Conservation (phyloP, 1,140 invertebrate genomes). For the Spodoptera frugiperda region DNA sequence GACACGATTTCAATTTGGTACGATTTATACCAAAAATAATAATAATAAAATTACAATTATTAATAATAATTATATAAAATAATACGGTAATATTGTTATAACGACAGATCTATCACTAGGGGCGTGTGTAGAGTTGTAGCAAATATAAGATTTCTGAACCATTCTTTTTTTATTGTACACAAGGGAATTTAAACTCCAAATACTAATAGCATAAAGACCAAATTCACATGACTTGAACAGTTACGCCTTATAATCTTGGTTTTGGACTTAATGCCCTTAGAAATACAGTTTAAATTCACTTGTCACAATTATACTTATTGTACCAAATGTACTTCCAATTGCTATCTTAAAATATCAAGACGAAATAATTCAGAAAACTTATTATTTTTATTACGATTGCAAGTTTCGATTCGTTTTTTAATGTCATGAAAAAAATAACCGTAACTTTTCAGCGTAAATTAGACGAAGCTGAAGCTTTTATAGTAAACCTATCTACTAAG, state of each 20-base stretch:
- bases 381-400: neutral
- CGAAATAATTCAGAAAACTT: constrained; percentile 15
- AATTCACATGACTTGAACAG: too few species aligned
- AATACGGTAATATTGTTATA: constrained; percentile 34
- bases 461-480: constrained; percentile 49
- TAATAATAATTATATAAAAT: constrained; percentile 51
- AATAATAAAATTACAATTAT: constrained; percentile 55
- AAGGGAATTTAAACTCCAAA: too few species aligned
- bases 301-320: too few species aligned
- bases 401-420: neutral
- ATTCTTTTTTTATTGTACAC: neutral
- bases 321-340: too few species aligned
- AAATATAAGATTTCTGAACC: constrained; percentile 37
- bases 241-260: too few species aligned
- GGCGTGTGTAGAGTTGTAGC: constrained; percentile 29
- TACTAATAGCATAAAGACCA: too few species aligned
- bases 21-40: constrained; percentile 62
- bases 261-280: too few species aligned
- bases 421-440: constrained; percentile 12
- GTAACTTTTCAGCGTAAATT: constrained; percentile 30
- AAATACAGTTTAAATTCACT: too few species aligned
- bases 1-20: constrained; percentile 77
- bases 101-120: constrained; percentile 61
- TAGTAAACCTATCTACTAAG: constrained; percentile 54
- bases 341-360: neutral